A percentile compares a stretch with the other conserved stretches of the same genome.
Conservation (phyloP, 2,888 invertebrate genomes). For the Hofmannophila pseudospretella region DNA sequence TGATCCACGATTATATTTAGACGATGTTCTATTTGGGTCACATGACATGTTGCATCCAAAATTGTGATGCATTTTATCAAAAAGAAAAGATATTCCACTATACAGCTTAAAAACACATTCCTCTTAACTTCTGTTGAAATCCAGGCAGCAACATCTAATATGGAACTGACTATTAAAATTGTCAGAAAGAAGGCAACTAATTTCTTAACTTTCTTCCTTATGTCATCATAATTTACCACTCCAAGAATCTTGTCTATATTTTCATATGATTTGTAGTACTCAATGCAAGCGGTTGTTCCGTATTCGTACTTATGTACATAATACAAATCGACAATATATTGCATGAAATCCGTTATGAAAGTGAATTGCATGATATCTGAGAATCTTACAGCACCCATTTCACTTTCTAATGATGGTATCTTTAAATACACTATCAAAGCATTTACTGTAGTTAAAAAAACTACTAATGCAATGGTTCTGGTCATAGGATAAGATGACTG, state of each 20-base stretch:
- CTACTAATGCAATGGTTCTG: no score
- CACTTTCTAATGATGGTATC: no score
- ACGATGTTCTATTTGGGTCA: constrained; percentile 43
- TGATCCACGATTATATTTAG: constrained; percentile 37
- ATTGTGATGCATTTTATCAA: constrained; percentile 54
- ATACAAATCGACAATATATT: constrained; percentile 47
- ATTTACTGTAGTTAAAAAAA: no score
- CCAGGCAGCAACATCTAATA: constrained; percentile 47
- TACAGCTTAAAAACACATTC: constrained; percentile 29
- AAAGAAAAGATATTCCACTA: constrained; percentile 39
- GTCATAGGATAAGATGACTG: no score
- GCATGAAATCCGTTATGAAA: constrained; percentile 44
- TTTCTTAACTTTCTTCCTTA: constrained; percentile 31
- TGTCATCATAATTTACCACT: constrained; percentile 23
- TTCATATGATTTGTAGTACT: constrained; percentile 47
- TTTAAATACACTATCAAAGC: no score
- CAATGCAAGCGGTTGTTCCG: constrained; percentile 36
- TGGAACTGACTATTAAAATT: constrained; percentile 37
- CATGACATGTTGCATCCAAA: constrained; percentile 47
- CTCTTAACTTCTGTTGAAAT: constrained; percentile 31
- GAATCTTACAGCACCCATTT: constrained; percentile 37
- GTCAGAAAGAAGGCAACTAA: constrained; percentile 26
- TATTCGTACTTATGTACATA: constrained; percentile 47
- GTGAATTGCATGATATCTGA: constrained; percentile 45
- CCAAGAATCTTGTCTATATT: constrained; percentile 42